phyloP scores from a whole-genome alignment of 2,797 vertebrate genomes.

The Poecilia wingei region DNA sequence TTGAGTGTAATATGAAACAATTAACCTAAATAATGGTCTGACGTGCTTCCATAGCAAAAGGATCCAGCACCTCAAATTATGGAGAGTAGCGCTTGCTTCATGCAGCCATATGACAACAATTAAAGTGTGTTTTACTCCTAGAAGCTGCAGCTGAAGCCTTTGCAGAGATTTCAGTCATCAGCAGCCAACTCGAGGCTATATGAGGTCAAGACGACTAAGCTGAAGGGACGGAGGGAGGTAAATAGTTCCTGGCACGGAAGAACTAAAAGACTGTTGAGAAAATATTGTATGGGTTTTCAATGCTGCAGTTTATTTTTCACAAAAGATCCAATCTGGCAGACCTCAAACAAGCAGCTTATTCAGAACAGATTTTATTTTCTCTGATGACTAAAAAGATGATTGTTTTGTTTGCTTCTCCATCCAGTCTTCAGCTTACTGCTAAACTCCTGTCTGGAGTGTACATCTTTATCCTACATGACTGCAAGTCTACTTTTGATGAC shows the following conservation, averaged over 20 bases:
- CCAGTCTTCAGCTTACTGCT: conserved; percentile 18
- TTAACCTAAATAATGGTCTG: neutral
- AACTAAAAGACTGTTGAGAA: conserved; percentile 3
- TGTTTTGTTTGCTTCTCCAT: conserved; percentile 28
- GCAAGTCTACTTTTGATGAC: conserved; percentile 16
- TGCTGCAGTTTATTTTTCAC: neutral
- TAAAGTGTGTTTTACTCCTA: conserved; percentile 28
- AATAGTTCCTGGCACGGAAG: neutral
- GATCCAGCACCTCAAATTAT: neutral
- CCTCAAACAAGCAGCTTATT: conserved; percentile 34
- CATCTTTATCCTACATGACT: neutral
- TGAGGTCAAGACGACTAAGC: conserved; percentile 13
- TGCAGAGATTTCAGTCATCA: conserved; percentile 27
- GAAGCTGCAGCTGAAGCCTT: conserved; percentile 26
- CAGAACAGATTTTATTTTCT: conserved; percentile 35
- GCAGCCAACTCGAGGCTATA: conserved; percentile 13
- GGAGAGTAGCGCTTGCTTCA: neutral
- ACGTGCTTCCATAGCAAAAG: neutral
- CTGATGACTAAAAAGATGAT: conserved; percentile 33
- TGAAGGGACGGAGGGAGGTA: conserved; percentile 6
- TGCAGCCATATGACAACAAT: conserved; percentile 33
- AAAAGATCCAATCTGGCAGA: neutral
- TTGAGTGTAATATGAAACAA: neutral
- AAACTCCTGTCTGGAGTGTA: neutral
- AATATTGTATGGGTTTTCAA: neutral